Base-by-base conservation (phyloP, 2,797 vertebrate genomes). In the Helarctos malayanus region DNA sequence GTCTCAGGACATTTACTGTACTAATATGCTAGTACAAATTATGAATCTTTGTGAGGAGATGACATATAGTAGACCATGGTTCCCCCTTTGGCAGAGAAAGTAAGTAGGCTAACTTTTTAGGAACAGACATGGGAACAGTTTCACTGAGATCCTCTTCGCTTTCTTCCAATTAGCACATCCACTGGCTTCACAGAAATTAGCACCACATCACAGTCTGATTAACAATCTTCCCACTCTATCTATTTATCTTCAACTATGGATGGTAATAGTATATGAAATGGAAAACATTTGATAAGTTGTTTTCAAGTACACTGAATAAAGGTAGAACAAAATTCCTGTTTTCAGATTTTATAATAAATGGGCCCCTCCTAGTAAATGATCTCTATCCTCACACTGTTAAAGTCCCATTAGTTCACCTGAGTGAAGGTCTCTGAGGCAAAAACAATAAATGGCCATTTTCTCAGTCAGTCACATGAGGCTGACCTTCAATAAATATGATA, bases 401-500 rank as follows among this genome's bases (percentile, higher is more conserved):
- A 84, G n/a, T 92, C 29, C 19, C n/a, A 81, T 94, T 88, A 52
- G 54, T 85, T 95, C n/a, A 88, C 38, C 6, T 52, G 47, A 92
- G 57, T 35, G 54, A 73, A 82, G 54, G 2, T 82, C 49, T 68
- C 54, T 68, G 21, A 91, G 86, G 78, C 78, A 78, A 80, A 85
- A 93, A 80, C 65, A 92, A 18, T 83, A 87, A 93, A 68, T 35
- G 61, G 19, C 35, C n/a, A 82, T 21, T 61, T 93, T 92, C 57
- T 84, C 63, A 86, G 76, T 76, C 81, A 59, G 84, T 10, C 5
- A 1, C 38, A 69, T 47, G 29, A 94, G 80, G 90, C 12, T 93
- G 79, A 96, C 87, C 90, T 95, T 93, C 88, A 85, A n/a, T 93
- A 89, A 92, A 59, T 59, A 38, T 57, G 38, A 7, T 32, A 83